These are phyloP conservation scores for Melanophora roralis DNA, from an alignment of 2,888 invertebrate species.

Conservation along the genomic window DNA sequence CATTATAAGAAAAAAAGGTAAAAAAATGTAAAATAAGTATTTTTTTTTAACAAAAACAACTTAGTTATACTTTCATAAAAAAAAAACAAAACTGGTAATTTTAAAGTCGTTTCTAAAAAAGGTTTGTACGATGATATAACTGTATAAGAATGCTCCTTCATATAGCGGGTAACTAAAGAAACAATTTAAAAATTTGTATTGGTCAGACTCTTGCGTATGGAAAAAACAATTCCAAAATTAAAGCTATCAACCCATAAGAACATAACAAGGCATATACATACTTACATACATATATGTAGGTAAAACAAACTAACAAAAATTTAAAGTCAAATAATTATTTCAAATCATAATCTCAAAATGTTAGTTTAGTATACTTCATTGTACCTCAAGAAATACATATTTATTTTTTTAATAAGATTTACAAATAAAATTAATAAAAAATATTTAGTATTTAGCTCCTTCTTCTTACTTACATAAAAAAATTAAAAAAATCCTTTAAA, in stretches of 20 bases:
- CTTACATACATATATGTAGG: slow-evolving; percentile 52
- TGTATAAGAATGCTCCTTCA: slow-evolving; percentile 16
- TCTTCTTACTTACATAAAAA: slow-evolving; percentile 27
- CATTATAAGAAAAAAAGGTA: slow-evolving; percentile 8
- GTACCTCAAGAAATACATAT: slow-evolving; percentile 2
- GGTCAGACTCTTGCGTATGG: slow-evolving; percentile 57
- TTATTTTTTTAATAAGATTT: not conserved
- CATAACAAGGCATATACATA: not conserved
- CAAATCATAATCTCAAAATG: slow-evolving; percentile 30
- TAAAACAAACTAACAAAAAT: slow-evolving; percentile 54
- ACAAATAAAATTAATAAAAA: not conserved
- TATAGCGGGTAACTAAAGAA: slow-evolving; percentile 27
- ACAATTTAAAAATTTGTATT: not conserved
- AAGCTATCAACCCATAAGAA: slow-evolving; percentile 1
- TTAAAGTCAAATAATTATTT: slow-evolving; percentile 3
- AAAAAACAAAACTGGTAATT: not conserved
- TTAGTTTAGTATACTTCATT: slow-evolving; percentile 14
- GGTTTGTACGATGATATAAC: slow-evolving; percentile 43
- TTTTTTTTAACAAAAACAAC: not conserved
- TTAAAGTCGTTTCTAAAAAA: slow-evolving; percentile 29
- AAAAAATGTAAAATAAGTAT: slow-evolving; percentile 12
- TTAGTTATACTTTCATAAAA: slow-evolving; percentile 10
- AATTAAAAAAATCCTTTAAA: slow-evolving; percentile 77
- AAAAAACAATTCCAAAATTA: not conserved
- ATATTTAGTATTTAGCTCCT: slow-evolving; percentile 53